Conservation (phyloP, 30 jellyfish, hydroid and myxozoan genomes). For the Aurelia sp. region DNA sequence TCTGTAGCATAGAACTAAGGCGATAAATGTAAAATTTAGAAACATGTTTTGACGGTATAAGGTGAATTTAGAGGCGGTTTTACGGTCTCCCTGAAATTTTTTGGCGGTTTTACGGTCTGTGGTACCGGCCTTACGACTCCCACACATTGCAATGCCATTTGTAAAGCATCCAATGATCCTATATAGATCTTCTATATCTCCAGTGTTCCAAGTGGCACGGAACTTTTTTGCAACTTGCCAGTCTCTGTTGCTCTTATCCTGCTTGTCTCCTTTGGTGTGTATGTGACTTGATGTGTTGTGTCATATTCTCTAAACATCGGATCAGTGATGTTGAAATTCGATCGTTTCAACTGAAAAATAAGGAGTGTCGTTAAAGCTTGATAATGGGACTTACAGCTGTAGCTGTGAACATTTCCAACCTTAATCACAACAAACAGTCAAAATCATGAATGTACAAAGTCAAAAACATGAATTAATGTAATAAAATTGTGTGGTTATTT, state of each 20-base stretch:
- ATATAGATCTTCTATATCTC: background rate
- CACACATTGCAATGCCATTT: background rate
- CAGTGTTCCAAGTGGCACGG: constrained; percentile 80
- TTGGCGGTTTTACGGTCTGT: too few species aligned
- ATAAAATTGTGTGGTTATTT: too few species aligned
- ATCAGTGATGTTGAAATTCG: constrained; percentile 65
- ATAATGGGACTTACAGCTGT: too few species aligned
- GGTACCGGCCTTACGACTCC: background rate
- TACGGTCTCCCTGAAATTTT: too few species aligned
- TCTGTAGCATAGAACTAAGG: too few species aligned
- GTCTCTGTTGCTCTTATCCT: constrained; percentile 41
- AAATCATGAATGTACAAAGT: background rate
- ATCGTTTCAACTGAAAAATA: constrained; percentile 63
- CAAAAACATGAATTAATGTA: too few species aligned
- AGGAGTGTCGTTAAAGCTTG: too few species aligned
- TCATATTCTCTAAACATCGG: constrained; percentile 60
- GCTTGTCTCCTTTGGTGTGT: constrained; percentile 74
- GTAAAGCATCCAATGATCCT: background rate
- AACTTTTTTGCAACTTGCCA: constrained; percentile 71
- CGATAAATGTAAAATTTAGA: too few species aligned
- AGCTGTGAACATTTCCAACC: background rate
- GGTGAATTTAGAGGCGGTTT: too few species aligned
- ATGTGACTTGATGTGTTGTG: constrained; percentile 78
- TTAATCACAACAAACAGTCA: background rate
- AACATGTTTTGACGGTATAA: too few species aligned